Evolutionary conservation across 2,888 invertebrate genomes (phyloP).

Genomic region (Schizaphis graminum): DNA sequence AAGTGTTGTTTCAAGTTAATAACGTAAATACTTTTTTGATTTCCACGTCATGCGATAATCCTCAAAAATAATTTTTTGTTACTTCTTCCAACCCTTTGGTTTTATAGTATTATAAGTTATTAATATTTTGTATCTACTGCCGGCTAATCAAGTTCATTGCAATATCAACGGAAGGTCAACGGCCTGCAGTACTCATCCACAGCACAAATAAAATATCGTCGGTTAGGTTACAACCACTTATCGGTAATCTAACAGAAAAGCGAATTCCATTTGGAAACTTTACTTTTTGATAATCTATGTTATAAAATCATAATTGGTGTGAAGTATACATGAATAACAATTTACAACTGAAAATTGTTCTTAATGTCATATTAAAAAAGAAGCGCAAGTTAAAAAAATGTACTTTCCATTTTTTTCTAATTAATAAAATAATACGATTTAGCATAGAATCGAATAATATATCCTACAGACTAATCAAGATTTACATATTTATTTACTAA

Average conservation of each 20-base stretch:
- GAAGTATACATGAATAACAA: neutral
- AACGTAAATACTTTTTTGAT: neutral
- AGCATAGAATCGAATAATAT: neutral
- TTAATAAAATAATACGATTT: neutral
- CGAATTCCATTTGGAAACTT: slow-evolving; percentile 37
- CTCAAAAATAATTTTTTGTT: slow-evolving; percentile 41
- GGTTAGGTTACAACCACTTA: slow-evolving; percentile 46
- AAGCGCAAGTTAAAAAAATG: neutral
- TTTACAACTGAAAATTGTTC: neutral
- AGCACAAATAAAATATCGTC: slow-evolving; percentile 41
- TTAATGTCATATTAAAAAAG: neutral
- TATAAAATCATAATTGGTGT: neutral
- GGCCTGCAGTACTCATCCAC: slow-evolving; percentile 49
- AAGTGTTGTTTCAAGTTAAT: neutral
- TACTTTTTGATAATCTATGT: neutral
- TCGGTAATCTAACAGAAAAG: slow-evolving; percentile 2
- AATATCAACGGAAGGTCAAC: slow-evolving; percentile 61
- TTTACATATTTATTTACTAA: neutral
- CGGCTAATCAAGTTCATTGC: slow-evolving; percentile 61
- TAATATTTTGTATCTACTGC: slow-evolving; percentile 25
- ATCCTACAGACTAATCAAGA: neutral
- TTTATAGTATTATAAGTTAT: slow-evolving; percentile 24
- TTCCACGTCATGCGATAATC: slow-evolving; percentile 13
- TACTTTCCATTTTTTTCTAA: slow-evolving; percentile 12
- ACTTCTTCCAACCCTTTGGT: slow-evolving; percentile 16